Percentiles rank a stretch among this genome's conserved stretches.
phyloP scores from a whole-genome alignment of 2,113 vertebrate genomes.

The Scortum barcoo region DNA sequence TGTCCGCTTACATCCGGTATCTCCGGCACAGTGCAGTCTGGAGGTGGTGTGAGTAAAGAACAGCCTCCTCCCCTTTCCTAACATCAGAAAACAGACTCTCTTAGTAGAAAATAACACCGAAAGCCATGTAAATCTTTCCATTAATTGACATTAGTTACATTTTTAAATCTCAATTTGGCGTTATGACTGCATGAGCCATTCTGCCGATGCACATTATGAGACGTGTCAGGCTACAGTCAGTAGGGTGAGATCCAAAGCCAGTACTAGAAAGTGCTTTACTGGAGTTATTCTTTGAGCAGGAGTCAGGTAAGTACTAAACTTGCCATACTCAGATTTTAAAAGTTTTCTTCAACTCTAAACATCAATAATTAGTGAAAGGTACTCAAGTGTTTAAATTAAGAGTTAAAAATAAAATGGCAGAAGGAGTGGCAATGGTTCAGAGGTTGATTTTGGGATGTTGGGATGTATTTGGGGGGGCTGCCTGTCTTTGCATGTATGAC shows the following conservation, averaged over 20 bases:
- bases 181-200: conserved; percentile 21
- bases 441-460: conserved; percentile 16
- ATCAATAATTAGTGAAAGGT: background rate
- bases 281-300: background rate
- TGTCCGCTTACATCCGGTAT: conserved; percentile 21
- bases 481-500: conserved; percentile 54
- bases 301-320: conserved; percentile 1
- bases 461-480: conserved; percentile 50
- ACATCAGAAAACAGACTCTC: conserved; percentile 11
- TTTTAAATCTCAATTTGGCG: conserved; percentile 7
- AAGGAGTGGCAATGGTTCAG: conserved; percentile 2
- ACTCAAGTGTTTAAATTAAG: background rate
- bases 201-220: conserved; percentile 32
- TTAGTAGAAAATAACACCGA: conserved; percentile 33
- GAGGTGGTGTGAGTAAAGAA: conserved; percentile 28
- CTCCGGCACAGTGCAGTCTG: conserved; percentile 47
- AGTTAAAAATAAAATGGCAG: background rate
- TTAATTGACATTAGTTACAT: background rate
- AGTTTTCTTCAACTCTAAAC: background rate
- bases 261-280: background rate
- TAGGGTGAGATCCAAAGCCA: conserved; percentile 9
- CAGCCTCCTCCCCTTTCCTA: background rate
- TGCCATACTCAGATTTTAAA: background rate
- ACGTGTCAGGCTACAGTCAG: conserved; percentile 48
- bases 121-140: background rate